Percentiles rank a stretch among this genome's conserved stretches.
Evolutionary conservation across 1,140 invertebrate species (phyloP).

Genomic region (Diachasmimorpha longicaudata): DNA sequence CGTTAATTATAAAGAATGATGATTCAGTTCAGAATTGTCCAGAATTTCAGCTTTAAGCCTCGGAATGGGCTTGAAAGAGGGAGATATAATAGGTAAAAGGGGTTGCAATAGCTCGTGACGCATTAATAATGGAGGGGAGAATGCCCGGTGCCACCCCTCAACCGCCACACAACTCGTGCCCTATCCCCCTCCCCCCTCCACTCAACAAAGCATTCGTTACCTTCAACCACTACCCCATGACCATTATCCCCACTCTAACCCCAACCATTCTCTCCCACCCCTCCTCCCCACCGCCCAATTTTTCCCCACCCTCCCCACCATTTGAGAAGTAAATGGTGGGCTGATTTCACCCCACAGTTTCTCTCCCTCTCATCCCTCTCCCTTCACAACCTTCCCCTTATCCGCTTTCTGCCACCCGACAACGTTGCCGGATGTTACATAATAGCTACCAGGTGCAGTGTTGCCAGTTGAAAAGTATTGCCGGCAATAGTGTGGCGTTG

Average conservation of each 20-base stretch:
- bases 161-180: constrained; percentile 5
- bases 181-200: neutral
- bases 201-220: neutral
- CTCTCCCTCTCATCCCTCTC: constrained; percentile 41
- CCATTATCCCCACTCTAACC: neutral
- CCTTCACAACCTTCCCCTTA: constrained; percentile 36
- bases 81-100: constrained; percentile 44
- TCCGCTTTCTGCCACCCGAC: constrained; percentile 34
- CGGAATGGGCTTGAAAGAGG: constrained; percentile 7
- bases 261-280: constrained; percentile 1
- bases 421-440: constrained; percentile 60
- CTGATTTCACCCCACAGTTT: constrained; percentile 30
- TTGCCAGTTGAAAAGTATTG: constrained; percentile 48
- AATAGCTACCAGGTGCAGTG: constrained; percentile 47
- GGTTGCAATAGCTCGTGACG: constrained; percentile 53
- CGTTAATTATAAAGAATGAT: neutral
- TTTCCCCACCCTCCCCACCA: constrained; percentile 16
- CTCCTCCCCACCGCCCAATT: neutral
- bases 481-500: constrained; percentile 18
- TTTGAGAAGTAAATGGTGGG: constrained; percentile 24
- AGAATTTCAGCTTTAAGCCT: constrained; percentile 6
- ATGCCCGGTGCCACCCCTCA: constrained; percentile 20
- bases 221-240: constrained; percentile 5
- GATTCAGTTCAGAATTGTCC: neutral
- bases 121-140: constrained; percentile 37